Conservation (phyloP, 1,140 invertebrate species). For the Samia ricini region DNA sequence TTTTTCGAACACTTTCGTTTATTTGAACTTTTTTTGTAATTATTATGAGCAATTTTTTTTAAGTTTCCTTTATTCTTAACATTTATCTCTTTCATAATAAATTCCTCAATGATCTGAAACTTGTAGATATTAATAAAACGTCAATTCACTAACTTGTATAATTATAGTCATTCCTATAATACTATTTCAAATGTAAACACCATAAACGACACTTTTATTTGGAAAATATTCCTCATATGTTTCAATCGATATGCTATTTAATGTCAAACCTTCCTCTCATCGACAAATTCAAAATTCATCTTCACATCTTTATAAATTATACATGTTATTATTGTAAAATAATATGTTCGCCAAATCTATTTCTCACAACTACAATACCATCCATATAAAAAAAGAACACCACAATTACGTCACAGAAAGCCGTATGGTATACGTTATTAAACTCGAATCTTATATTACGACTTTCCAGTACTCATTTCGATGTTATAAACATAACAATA, state of each 20-base stretch:
- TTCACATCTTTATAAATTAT: background rate
- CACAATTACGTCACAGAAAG: background rate
- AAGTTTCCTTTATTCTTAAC: constrained; percentile 5
- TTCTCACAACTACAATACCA: background rate
- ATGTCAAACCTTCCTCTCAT: background rate
- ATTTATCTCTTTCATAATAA: background rate
- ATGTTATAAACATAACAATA: background rate
- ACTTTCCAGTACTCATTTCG: background rate
- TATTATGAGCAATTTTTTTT: constrained; percentile 47
- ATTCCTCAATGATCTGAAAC: background rate
- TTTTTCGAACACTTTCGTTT: constrained; percentile 55
- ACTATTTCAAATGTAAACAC: background rate
- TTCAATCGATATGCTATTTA: background rate
- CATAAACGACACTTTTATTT: background rate
- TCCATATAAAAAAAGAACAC: background rate
- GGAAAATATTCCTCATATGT: background rate
- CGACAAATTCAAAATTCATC: background rate
- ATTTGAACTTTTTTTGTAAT: constrained; percentile 55
- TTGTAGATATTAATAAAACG: too few relatives aligned
- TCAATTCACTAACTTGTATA: background rate
- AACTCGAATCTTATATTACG: background rate
- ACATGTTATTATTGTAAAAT: background rate
- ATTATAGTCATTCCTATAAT: background rate
- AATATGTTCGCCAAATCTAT: background rate
- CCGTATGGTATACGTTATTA: background rate